Base-by-base conservation (phyloP, 1,140 invertebrate species). In the Apis dorsata region DNA sequence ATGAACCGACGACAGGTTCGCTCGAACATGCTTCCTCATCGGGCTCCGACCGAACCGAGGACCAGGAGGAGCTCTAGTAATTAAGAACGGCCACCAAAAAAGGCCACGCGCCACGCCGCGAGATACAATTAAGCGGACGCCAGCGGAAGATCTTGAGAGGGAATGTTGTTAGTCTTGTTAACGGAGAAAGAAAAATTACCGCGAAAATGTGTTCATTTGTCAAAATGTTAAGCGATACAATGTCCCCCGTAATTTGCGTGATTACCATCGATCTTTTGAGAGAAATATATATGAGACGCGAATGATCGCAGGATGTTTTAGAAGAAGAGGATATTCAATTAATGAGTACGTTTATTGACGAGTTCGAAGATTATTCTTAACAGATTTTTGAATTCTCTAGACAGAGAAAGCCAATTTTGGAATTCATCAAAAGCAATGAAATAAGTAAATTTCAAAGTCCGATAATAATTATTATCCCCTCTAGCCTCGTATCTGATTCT, bases 1-100 rank as follows among this genome's bases (percentile, higher is more conserved):
- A 93, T 93, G 92, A 93, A 90, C 92, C 88, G 74, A 80, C 88
- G 74, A 80, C 79, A 86, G 81, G 85, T 84, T 34, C 72, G 80
- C 66, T 81, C 83, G 71, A 88, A 86, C 81, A 85, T 89, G 88
- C 87, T 88, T 86, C 85, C 87, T 89, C 88, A 88, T 89, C 85
- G 80, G 62, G 83, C 84, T 83, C 78, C 34, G 19, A 66, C 75
- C 74, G 62, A 78, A 84, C 86, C 34, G 84, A 89, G 79, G 78
- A 88, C 75, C 55, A 24, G 24, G 24, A 24, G 80, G 4, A 34
- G 80, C 60, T 80, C 55, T 71, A 89, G 88, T 84, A 90, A 90
- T 90, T 90, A 90, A 90, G 87, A 87, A 89, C 80, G 59, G 34
- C 55, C 24, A 28, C 79, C 69, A 86, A 89, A 88, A 89, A 89